Evolutionary conservation across 2,797 vertebrate species (phyloP).

Genomic region (Lerista edwardsae): DNA sequence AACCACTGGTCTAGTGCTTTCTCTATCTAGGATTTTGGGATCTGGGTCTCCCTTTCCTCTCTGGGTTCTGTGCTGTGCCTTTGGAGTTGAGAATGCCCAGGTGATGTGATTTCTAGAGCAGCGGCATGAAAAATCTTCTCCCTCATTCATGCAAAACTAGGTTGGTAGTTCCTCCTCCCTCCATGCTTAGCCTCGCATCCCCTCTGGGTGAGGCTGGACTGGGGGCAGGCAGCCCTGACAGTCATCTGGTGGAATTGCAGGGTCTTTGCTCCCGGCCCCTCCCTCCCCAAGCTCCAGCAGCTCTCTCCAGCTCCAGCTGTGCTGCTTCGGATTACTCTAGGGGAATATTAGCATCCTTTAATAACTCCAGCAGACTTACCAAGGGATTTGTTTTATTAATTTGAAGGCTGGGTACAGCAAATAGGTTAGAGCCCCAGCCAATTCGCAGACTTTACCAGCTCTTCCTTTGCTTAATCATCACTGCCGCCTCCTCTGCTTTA

Average conservation of each 20-base stretch:
- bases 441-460: conserved; percentile 46
- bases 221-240: not conserved
- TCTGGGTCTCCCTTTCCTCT: not conserved
- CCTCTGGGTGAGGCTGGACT: conserved; percentile 60
- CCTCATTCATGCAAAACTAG: conserved; percentile 49
- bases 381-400: conserved; percentile 79
- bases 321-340: conserved; percentile 63
- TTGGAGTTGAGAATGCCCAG: conserved; percentile 42
- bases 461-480: conserved; percentile 57
- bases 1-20: not conserved
- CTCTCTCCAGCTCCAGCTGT: conserved; percentile 37
- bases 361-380: conserved; percentile 68
- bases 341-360: conserved; percentile 71
- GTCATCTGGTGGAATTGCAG: conserved; percentile 25
- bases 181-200: conserved; percentile 37
- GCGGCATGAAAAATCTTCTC: conserved; percentile 36
- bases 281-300: conserved; percentile 5
- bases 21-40: not conserved
- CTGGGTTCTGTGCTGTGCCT: not conserved
- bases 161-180: conserved; percentile 41
- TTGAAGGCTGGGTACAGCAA: conserved; percentile 66
- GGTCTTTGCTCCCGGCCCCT: not conserved
- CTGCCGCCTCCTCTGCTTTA: conserved; percentile 1
- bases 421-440: conserved; percentile 65
- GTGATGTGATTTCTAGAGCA: conserved; percentile 46